Percentiles rank a stretch among this genome's conserved stretches.
phyloP scores from a whole-genome alignment of 2,797 vertebrate genomes.

The Acanthurus lineatus region DNA sequence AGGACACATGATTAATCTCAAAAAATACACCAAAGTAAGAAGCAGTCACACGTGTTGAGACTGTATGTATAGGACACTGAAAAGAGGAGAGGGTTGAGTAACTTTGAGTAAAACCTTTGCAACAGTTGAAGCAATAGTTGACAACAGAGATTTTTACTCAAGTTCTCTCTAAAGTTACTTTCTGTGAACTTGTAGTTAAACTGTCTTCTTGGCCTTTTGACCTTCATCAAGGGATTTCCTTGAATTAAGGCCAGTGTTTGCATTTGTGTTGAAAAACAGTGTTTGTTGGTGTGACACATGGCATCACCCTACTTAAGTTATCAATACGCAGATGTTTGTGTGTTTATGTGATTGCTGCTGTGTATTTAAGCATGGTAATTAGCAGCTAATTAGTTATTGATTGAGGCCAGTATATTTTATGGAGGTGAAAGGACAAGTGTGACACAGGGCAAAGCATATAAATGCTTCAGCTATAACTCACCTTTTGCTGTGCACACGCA shows the following conservation, averaged over 20 bases:
- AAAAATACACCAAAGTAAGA: no score
- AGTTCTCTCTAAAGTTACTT: neutral
- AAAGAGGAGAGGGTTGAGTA: neutral
- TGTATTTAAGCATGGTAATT: slow-evolving; percentile 73
- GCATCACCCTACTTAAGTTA: slow-evolving; percentile 44
- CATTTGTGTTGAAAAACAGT: neutral
- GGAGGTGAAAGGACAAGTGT: slow-evolving; percentile 66
- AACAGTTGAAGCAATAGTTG: no score
- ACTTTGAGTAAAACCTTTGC: no score
- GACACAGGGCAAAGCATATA: slow-evolving; percentile 34
- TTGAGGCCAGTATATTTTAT: slow-evolving; percentile 70
- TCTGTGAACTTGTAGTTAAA: neutral
- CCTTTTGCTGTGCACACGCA: slow-evolving; percentile 6
- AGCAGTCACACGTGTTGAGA: neutral
- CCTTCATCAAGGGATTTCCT: neutral
- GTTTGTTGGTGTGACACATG: slow-evolving; percentile 18
- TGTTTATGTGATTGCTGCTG: slow-evolving; percentile 46
- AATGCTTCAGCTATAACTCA: slow-evolving; percentile 55
- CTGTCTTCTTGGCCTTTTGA: slow-evolving; percentile 13
- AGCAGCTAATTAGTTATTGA: slow-evolving; percentile 80
- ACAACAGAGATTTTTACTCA: no score
- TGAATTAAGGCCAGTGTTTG: neutral
- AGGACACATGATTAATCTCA: no score
- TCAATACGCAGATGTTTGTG: slow-evolving; percentile 59
- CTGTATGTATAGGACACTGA: neutral